phyloP scores from a whole-genome alignment of 2,113 vertebrate species.

The Nycticebus coucang region DNA sequence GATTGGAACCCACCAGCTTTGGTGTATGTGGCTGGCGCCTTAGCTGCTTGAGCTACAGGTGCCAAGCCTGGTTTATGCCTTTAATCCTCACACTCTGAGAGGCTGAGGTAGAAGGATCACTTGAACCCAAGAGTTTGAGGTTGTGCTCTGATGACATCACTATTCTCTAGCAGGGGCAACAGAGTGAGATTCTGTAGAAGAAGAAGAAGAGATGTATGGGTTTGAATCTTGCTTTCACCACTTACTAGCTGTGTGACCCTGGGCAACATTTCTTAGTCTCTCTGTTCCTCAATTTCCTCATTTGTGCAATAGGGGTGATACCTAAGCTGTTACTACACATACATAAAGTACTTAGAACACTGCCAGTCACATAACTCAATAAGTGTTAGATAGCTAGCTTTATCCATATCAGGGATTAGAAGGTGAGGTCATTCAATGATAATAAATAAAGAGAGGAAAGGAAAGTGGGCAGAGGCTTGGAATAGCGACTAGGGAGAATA shows the following conservation, averaged over 20 bases:
- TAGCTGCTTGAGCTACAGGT: too few species aligned
- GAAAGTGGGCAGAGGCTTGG: background rate
- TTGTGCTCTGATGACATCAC: too few species aligned
- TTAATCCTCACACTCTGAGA: too few species aligned
- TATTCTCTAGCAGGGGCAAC: too few species aligned
- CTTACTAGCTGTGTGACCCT: background rate
- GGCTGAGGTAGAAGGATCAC: too few species aligned
- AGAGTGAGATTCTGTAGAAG: too few species aligned
- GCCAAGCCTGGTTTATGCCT: too few species aligned
- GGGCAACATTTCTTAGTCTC: constrained; percentile 14
- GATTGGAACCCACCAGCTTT: too few species aligned
- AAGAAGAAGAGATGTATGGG: background rate
- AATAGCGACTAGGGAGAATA: background rate
- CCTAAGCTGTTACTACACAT: background rate
- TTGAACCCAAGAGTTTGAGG: too few species aligned
- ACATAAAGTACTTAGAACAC: constrained; percentile 12
- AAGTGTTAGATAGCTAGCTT: background rate
- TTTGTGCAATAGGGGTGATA: constrained; percentile 15
- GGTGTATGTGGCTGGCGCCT: too few species aligned
- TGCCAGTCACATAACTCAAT: background rate
- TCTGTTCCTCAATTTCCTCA: constrained; percentile 36
- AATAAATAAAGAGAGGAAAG: background rate
- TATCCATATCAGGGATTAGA: background rate
- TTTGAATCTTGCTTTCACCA: constrained; percentile 6
- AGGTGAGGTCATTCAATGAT: constrained; percentile 17